A percentile compares a stretch with the other conserved stretches of the same genome.
Evolutionary conservation across 2,113 vertebrate species (phyloP).

Genomic region (Thalassarche chlororhynchos): DNA sequence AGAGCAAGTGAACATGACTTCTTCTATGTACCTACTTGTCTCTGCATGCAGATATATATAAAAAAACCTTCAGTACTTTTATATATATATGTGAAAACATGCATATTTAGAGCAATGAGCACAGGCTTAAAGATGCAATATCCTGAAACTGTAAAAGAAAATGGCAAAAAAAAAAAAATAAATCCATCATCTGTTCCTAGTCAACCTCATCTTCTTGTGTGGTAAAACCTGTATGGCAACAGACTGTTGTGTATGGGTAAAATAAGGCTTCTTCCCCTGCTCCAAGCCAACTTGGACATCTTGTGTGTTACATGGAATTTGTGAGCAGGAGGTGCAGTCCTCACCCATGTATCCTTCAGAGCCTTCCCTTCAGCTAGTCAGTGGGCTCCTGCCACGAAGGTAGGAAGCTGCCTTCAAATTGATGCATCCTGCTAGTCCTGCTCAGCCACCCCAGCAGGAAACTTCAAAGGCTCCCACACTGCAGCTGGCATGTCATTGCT

Average conservation of each 20-base stretch:
- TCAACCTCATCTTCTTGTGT: background rate
- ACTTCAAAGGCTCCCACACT: background rate
- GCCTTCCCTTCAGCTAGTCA: background rate
- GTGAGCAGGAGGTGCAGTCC: background rate
- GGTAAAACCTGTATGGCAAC: background rate
- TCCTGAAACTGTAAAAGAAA: conserved; percentile 68
- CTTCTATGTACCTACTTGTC: conserved; percentile 24
- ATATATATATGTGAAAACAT: conserved; percentile 35
- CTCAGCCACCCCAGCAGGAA: background rate
- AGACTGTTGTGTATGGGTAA: background rate
- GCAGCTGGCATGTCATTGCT: background rate
- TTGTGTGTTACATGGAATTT: background rate
- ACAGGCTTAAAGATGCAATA: conserved; percentile 67
- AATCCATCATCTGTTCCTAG: background rate
- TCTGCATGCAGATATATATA: conserved; percentile 65
- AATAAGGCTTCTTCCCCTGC: background rate
- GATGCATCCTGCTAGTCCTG: background rate
- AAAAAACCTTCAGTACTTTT: conserved; percentile 16
- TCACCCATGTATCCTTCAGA: background rate
- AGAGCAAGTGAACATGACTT: conserved; percentile 47
- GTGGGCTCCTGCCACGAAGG: background rate
- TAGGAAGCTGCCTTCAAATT: background rate
- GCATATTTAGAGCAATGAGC: conserved; percentile 41
- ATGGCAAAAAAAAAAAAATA: conserved; percentile 16
- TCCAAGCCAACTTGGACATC: background rate